Evolutionary conservation across 2,888 invertebrate genomes (phyloP).

Genomic region (Fissipunctia ypsillon): DNA sequence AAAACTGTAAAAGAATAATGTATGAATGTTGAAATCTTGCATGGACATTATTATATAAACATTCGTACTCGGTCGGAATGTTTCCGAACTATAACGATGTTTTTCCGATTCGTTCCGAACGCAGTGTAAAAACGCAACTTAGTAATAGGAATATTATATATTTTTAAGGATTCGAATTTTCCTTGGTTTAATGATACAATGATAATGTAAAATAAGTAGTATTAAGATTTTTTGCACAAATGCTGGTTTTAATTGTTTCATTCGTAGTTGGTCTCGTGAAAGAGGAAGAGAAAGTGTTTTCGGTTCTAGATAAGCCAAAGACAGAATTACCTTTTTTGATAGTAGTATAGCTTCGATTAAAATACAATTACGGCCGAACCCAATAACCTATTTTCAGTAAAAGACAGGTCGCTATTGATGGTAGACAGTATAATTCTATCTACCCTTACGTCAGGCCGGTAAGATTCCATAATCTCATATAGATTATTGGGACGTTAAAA

Average conservation of each 20-base stretch:
- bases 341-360: slow-evolving; percentile 27
- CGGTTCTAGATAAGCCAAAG: slow-evolving; percentile 56
- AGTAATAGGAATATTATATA: slow-evolving; percentile 20
- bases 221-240: slow-evolving; percentile 28
- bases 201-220: slow-evolving; percentile 22
- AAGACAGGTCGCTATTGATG: too few species aligned
- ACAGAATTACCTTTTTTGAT: slow-evolving; percentile 44
- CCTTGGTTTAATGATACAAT: slow-evolving; percentile 2
- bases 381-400: too few species aligned
- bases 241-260: slow-evolving; percentile 49
- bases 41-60: neutral
- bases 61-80: neutral
- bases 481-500: too few species aligned
- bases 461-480: too few species aligned
- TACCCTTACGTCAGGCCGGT: too few species aligned
- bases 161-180: slow-evolving; percentile 15
- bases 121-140: slow-evolving; percentile 24
- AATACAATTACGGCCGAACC: too few species aligned
- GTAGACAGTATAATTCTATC: too few species aligned
- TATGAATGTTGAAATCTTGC: neutral
- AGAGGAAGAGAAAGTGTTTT: slow-evolving; percentile 42
- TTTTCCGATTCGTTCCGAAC: slow-evolving; percentile 7
- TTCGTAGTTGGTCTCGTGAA: slow-evolving; percentile 44
- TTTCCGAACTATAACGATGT: neutral
- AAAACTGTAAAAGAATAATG: neutral